phyloP scores from a whole-genome alignment of 2,797 vertebrate species.

The Anabas testudineus region DNA sequence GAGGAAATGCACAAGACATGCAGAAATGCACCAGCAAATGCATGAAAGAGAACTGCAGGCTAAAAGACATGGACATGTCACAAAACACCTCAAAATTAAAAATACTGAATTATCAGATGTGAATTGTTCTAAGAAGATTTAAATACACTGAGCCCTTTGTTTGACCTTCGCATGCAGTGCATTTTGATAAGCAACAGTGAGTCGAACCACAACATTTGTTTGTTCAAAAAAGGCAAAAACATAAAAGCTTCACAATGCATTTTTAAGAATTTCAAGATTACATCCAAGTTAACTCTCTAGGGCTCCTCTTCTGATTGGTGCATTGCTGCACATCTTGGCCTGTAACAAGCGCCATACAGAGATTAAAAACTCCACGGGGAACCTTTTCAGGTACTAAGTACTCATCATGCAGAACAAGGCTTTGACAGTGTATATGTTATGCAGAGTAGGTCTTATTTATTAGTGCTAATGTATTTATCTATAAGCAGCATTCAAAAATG shows the following conservation, averaged over 20 bases:
- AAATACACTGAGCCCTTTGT: background rate
- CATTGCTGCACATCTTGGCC: too few relatives aligned
- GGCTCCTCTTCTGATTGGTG: too few relatives aligned
- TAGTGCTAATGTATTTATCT: background rate
- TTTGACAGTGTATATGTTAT: background rate
- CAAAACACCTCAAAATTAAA: too few relatives aligned
- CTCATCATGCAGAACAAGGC: background rate
- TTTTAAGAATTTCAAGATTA: background rate
- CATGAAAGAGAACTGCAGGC: background rate
- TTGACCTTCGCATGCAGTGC: background rate
- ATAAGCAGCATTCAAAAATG: background rate
- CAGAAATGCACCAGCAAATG: too few relatives aligned
- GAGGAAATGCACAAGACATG: background rate
- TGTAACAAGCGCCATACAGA: background rate
- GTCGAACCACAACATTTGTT: background rate
- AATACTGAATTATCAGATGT: background rate
- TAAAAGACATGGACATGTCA: background rate
- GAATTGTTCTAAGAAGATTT: background rate
- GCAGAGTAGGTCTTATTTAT: background rate
- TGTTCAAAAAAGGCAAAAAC: too few relatives aligned
- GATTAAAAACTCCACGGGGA: background rate
- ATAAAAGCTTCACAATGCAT: background rate
- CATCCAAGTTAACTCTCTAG: background rate
- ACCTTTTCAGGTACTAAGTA: background rate
- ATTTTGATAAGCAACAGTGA: background rate